These are phyloP conservation scores for Dinoponera quadriceps DNA, from an alignment of 1,140 invertebrate genomes.

Conservation along the genomic window DNA sequence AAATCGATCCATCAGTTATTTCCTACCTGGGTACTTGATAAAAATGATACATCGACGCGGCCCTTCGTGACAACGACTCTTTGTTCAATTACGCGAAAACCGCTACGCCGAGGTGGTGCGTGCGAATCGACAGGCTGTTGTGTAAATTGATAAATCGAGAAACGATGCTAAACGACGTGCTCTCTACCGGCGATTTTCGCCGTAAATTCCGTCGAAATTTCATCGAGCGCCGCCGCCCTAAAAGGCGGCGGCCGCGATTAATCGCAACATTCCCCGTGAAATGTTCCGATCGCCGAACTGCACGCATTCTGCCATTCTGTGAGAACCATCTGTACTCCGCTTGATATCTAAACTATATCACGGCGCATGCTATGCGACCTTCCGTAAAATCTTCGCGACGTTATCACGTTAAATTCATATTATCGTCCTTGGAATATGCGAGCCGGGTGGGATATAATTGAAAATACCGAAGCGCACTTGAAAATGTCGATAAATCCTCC, in stretches of 20 bases:
- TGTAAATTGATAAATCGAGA: conserved; percentile 28
- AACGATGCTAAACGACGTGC: neutral
- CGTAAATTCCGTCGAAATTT: conserved; percentile 3
- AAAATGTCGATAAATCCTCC: conserved; percentile 72
- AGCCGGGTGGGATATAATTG: conserved; percentile 54
- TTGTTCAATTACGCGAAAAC: neutral
- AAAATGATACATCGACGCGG: too few relatives aligned
- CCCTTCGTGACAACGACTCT: too few relatives aligned
- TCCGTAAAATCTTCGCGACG: conserved; percentile 18
- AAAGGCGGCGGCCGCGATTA: conserved; percentile 5
- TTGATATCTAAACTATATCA: neutral
- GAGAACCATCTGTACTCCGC: neutral
- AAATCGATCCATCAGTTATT: too few relatives aligned
- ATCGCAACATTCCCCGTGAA: neutral
- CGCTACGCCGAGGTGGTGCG: neutral
- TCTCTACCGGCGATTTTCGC: conserved; percentile 17
- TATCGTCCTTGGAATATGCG: conserved; percentile 40
- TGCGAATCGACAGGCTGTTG: conserved; percentile 21
- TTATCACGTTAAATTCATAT: conserved; percentile 28
- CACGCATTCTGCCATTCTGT: too few relatives aligned
- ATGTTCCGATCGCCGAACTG: neutral
- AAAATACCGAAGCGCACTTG: conserved; percentile 66
- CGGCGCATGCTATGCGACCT: neutral
- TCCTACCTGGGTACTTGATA: too few relatives aligned
- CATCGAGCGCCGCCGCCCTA: neutral